Evolutionary conservation across 2,888 invertebrate genomes (phyloP), one percentile per base, ranked within the genome.

Genomic region (Auanema freiburgensis): DNA sequence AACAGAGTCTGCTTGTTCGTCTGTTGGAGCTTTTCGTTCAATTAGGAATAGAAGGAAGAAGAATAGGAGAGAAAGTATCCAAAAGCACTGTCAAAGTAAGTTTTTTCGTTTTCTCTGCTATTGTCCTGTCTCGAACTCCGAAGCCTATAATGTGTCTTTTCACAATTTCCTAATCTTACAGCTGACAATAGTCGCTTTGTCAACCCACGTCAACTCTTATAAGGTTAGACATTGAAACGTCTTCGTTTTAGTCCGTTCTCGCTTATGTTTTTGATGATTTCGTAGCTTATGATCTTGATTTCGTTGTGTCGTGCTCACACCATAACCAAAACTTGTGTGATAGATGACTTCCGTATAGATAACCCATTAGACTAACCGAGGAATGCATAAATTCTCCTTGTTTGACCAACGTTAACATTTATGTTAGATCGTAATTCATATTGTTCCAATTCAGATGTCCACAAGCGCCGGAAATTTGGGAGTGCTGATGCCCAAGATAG

Each of bases 401-500:
- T 33, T 33, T 33, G 8, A 33, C 3, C 8, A 33, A 33, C 8
- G 8, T 33, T 33, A 33, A 3, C 33, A 5, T 33, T 33, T 10
- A 18, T 46, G 46, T 46, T 46, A 18, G 21, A 5, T 46, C 16
- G 16, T 10, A 18, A 46, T 10, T 21, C 3, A 21, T 10, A 46
- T 3, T 5, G 18, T n/a, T 42, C 4, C 21, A 14, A 14, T 77
- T 66, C 90, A 94, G 88, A 92, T 94, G 1, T 92, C 95, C 0
- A 92, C 91, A 77, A 93, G 93, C 77, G 97, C 97, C 12, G 97
- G 97, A 25, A 98, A 96, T 85, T 87, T 99, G 59, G 98, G 98
- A 33, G 93, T 97, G 66, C 87, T 99, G 0, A 95, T 99, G 84
- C 98, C 98, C 0, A 96, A 99, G 8, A 95, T 99, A 78, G 95